Evolutionary conservation across 1,140 invertebrate species (phyloP), one percentile per base, ranked within the genome.

Genomic region (Trachymyrmex septentrionalis): DNA sequence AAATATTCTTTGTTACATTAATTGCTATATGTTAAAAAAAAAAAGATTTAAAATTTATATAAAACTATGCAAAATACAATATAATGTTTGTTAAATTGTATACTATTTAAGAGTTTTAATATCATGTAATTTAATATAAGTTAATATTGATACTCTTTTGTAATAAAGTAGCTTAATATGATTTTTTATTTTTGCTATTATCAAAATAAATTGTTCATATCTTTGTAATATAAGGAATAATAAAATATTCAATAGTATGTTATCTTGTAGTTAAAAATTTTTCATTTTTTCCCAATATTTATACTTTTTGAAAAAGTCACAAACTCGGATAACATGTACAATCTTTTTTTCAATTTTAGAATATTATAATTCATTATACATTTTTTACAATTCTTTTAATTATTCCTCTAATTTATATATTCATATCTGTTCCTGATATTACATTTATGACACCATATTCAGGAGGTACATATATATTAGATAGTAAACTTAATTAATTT

Each of bases 1-100:
- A 66, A 78, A 78, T 2, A 55, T 34, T 53, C 34, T 2, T 66
- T 34, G 10, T 30, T 57, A 21, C 6, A 61, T 59, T 57, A 53
- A 53, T 57, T 50, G 9, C 34, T 78, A 34, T n/a, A 64, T 78
- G 5, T 78, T 21, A 21, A n/a, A 38, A 66, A 66, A 16, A 67
- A 10, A 66, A 24, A 34, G 48, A 66, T 80, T 64, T 34, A 64
- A 3, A 5, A 76, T 38, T 50, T 59, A 59, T 44, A 76, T 6
- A 48, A 61, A 61, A 38, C 5, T 30, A n/a, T 59, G n/a, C 16
- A 48, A 61, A 6, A 38, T 71, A 48, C 12, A 12, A 48, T 48
- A 48, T 12, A 48, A 55, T 30, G 10, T 53, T 53, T 72, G 3
- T 10, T 14, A 30, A 72, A 72, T 30, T 53, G 9, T 30, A 73